Conservation (phyloP, 37 sponge, comb jelly and placozoan species). For the Cliona cf. orientalis region DNA sequence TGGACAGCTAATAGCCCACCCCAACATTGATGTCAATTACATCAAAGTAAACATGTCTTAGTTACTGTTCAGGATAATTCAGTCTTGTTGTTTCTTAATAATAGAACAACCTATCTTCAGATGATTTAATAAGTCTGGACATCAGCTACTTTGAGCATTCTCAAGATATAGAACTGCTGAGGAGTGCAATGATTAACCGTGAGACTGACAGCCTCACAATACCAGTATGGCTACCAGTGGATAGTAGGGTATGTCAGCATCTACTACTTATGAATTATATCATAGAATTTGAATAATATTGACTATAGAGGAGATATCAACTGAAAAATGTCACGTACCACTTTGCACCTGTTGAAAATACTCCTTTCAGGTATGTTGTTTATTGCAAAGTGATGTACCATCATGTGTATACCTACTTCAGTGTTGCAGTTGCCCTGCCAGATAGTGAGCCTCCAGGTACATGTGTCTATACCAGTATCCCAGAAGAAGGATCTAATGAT, state of each 20-base stretch:
- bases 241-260: slow-evolving; percentile 16
- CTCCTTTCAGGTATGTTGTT: slow-evolving; percentile 28
- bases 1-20: slow-evolving; percentile 52
- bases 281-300: background rate
- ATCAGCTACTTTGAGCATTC: slow-evolving; percentile 35
- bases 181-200: slow-evolving; percentile 15
- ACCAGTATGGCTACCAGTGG: slow-evolving; percentile 16
- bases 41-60: background rate
- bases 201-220: slow-evolving; percentile 2
- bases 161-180: background rate
- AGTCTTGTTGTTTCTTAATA: background rate
- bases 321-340: slow-evolving; percentile 33
- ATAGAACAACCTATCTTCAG: slow-evolving; percentile 8
- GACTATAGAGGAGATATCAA: background rate
- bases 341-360: slow-evolving; percentile 32
- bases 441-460: too few species aligned
- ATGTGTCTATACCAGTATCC: too few species aligned
- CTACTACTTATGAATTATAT: background rate
- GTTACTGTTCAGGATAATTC: background rate
- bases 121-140: slow-evolving; percentile 41
- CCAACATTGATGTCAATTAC: slow-evolving; percentile 26
- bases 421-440: too few species aligned
- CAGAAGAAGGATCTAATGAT: too few species aligned
- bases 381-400: too few species aligned
- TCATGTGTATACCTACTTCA: too few species aligned